Percentiles rank a stretch among this genome's conserved stretches.
These are phyloP conservation scores for Propithecus deckenii DNA, from an alignment of 2,797 vertebrate genomes.

Conservation along the genomic window DNA sequence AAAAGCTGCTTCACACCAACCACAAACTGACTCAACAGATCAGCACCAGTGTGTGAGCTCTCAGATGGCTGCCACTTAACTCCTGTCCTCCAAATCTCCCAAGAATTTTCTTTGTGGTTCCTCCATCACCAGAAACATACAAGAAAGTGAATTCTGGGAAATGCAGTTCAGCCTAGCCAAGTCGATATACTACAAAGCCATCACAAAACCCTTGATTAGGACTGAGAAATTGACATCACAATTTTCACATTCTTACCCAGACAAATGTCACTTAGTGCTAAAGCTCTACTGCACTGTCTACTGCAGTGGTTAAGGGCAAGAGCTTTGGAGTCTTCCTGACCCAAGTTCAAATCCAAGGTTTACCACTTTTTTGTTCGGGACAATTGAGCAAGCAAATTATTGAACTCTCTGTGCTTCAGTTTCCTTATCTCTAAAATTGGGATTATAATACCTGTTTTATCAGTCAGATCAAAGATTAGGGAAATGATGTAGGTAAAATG, in stretches of 20 bases:
- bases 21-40: background rate
- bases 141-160: conserved; percentile 45
- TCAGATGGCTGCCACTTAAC: background rate
- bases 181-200: background rate
- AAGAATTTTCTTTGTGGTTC: conserved; percentile 18
- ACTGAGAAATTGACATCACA: background rate
- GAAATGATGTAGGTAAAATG: background rate
- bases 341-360: conserved; percentile 11
- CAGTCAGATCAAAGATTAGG: background rate
- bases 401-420: background rate
- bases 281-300: background rate
- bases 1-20: background rate
- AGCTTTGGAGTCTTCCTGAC: background rate
- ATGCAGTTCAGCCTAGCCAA: background rate
- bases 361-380: background rate
- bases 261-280: background rate
- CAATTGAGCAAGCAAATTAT: background rate
- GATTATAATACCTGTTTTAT: background rate
- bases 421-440: background rate
- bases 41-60: background rate
- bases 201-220: background rate
- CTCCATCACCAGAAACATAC: conserved; percentile 3
- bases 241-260: conserved; percentile 14
- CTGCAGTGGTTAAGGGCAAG: background rate
- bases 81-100: background rate